Conservation (phyloP, 2,888 invertebrate genomes). For the Deladenus siricidicola region DNA sequence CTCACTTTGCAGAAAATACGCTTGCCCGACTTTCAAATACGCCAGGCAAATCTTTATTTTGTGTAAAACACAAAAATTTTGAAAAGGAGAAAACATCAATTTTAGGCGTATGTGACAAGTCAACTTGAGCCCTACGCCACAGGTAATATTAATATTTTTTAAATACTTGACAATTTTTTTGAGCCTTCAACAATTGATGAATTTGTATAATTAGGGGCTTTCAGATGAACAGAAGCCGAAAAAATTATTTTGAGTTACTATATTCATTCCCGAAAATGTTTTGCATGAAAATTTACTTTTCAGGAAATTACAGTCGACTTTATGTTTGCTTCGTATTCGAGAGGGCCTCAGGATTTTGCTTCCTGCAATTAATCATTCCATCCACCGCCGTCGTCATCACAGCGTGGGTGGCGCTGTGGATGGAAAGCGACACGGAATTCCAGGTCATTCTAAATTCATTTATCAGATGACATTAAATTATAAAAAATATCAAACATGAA, state of each 20-base stretch:
- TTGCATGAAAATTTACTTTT: too few relatives aligned
- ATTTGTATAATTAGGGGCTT: too few relatives aligned
- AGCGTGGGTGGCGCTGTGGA: conserved; percentile 53
- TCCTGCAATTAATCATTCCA: conserved; percentile 51
- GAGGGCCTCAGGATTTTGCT: conserved; percentile 51
- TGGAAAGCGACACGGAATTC: conserved; percentile 48
- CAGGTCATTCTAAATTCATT: not conserved
- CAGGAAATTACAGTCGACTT: conserved; percentile 50
- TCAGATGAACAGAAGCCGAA: too few relatives aligned
- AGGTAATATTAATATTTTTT: conserved; percentile 14
- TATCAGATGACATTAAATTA: not conserved
- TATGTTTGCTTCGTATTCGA: conserved; percentile 51
- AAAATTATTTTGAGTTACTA: too few relatives aligned
- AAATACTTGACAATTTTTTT: not conserved
- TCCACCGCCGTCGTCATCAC: conserved; percentile 53
- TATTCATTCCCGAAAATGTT: too few relatives aligned
- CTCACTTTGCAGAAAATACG: conserved; percentile 33
- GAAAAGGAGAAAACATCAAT: too few relatives aligned
- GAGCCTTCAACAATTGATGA: too few relatives aligned
- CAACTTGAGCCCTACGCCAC: conserved; percentile 36
- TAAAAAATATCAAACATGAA: not conserved
- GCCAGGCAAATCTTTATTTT: too few relatives aligned
- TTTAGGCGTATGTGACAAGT: conserved; percentile 30
- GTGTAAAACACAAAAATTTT: too few relatives aligned
- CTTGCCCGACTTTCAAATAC: conserved; percentile 39